Base-by-base conservation (phyloP, 2,797 vertebrate genomes). In the Scolopax bukidnonensis region DNA sequence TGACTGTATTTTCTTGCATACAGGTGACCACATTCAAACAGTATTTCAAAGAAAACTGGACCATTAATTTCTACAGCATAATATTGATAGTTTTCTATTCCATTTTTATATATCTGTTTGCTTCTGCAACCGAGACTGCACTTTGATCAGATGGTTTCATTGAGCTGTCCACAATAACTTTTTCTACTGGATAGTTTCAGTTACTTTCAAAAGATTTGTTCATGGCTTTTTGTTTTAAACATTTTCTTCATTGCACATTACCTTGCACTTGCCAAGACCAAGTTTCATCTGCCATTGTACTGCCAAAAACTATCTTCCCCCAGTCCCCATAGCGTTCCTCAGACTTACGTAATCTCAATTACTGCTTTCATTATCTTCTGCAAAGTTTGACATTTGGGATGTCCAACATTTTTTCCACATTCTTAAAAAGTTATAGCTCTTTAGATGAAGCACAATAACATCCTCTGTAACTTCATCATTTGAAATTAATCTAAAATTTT, bases 161-260 rank as follows among this genome's bases (percentile, higher is more conserved):
- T 97, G 96, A 97, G 96, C 96, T 95, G 96, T 97, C 96, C 96
- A 97, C 96, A 97, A 97, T 80, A 97, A 95, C 91, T 80, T 93
- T 94, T 90, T 38, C 67, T 89, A 88, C 38, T 43, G 43, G 4
- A 5, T 75, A 7, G 38, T 74, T 95, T 79, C 40, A 63, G 56
- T 84, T 67, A 89, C 32, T 93, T 93, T 68, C 3, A 25, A 93
- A 84, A 76, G 50, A 79, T 1, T 54, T 5, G 75, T 47, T 81
- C 30, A 51, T 12, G 3, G 23, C 32, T 83, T 70, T 71, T 86
- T 45, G n/a, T 27, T 86, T 89, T 23, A 85, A 70, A 47, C 91
- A 61, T 7, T 77, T 78, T 67, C 43, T 94, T 90, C 41, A 63
- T 41, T 80, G 56, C 77, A 63, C 80, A 43, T 91, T 85, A 91